Conservation (phyloP, 2,888 invertebrate species). For the Atherix ibis region DNA sequence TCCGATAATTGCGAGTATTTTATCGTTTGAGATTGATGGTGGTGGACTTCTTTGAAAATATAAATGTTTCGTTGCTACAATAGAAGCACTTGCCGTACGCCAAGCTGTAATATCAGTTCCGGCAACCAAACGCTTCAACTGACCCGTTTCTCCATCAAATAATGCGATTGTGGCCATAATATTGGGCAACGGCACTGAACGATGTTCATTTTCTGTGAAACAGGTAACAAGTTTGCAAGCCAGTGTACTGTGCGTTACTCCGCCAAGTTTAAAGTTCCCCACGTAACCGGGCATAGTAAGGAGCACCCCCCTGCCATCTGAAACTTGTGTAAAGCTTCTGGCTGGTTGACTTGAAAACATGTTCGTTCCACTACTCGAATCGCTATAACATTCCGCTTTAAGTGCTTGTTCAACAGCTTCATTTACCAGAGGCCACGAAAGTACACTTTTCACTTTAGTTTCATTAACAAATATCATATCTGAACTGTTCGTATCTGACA, state of each 20-base stretch:
- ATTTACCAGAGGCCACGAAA: constrained; percentile 30
- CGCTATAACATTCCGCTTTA: constrained; percentile 17
- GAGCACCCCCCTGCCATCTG: constrained; percentile 18
- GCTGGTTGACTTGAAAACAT: constrained; percentile 23
- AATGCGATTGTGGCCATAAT: constrained; percentile 34
- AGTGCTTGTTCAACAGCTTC: constrained; percentile 31
- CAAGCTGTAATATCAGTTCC: constrained; percentile 39
- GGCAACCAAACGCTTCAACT: constrained; percentile 33
- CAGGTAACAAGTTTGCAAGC: constrained; percentile 37
- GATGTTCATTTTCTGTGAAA: constrained; percentile 26
- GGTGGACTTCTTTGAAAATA: constrained; percentile 17
- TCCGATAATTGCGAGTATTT: constrained; percentile 35
- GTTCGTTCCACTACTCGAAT: constrained; percentile 1
- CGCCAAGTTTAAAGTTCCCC: constrained; percentile 21
- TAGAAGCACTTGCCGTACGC: constrained; percentile 42
- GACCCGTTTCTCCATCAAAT: constrained; percentile 31
- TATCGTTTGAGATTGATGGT: constrained; percentile 12
- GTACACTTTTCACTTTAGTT: constrained; percentile 23
- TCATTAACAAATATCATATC: constrained; percentile 22
- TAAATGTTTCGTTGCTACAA: constrained; percentile 38
- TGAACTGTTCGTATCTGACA: no score
- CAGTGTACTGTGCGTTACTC: constrained; percentile 19
- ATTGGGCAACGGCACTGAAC: constrained; percentile 25
- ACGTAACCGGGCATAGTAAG: constrained; percentile 36
- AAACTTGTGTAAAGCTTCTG: constrained; percentile 20